A percentile compares a stretch with the other conserved stretches of the same genome.
phyloP scores from a whole-genome alignment of 2,113 vertebrate species.

The Ardeotis arabs region DNA sequence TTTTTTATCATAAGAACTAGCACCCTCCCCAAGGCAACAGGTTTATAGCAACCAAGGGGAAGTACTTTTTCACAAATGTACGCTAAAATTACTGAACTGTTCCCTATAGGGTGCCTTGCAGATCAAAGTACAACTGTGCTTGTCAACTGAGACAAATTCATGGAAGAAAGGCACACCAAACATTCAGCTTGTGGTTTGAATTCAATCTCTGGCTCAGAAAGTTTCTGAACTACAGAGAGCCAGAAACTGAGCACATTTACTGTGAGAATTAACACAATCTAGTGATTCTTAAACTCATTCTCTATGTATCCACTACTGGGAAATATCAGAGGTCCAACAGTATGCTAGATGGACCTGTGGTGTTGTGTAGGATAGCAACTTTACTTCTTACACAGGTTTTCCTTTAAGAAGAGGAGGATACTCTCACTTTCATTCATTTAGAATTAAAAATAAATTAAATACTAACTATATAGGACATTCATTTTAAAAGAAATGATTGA shows the following conservation, averaged over 20 bases:
- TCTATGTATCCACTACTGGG: background rate
- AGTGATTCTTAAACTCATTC: background rate
- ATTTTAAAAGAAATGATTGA: background rate
- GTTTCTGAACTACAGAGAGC: background rate
- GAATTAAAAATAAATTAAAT: background rate
- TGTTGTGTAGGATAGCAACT: background rate
- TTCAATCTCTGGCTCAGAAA: background rate
- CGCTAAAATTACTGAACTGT: background rate
- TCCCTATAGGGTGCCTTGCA: background rate
- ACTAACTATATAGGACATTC: background rate
- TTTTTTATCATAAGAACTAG: background rate
- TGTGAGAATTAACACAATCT: background rate
- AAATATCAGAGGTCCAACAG: background rate
- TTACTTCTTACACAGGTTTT: background rate
- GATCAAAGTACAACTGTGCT: background rate
- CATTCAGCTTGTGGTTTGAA: background rate
- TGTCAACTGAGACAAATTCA: background rate
- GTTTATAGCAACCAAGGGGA: background rate
- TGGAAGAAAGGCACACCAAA: background rate
- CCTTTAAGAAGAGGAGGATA: background rate
- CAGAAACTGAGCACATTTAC: background rate
- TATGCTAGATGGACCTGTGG: background rate
- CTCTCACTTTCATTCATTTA: background rate
- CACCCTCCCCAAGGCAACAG: background rate
- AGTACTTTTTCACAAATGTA: background rate